phyloP scores from a whole-genome alignment of 2,113 vertebrate genomes.

The Bufo bufo region DNA sequence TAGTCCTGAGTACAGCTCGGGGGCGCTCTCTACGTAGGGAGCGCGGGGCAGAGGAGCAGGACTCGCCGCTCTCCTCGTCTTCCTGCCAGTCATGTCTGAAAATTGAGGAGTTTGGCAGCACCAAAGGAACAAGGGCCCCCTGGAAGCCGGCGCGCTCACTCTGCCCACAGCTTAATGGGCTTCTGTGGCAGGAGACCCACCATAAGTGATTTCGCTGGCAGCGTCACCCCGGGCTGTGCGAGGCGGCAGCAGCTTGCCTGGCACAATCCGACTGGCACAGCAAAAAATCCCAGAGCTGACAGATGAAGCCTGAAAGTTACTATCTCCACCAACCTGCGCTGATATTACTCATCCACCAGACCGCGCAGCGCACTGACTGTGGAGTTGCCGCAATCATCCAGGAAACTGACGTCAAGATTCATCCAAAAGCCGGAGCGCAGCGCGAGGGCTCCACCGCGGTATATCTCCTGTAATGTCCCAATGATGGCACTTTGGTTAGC shows the following conservation, averaged over 20 bases:
- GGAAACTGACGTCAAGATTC: too few species aligned
- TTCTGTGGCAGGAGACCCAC: background rate
- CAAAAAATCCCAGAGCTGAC: background rate
- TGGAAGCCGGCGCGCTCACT: background rate
- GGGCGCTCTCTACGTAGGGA: too few species aligned
- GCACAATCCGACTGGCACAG: background rate
- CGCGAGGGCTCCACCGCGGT: too few species aligned
- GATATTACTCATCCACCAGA: background rate
- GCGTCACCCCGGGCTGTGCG: background rate
- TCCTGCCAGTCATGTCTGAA: background rate
- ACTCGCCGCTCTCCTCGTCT: too few species aligned
- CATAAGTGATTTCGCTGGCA: constrained; percentile 41
- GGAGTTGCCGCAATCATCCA: too few species aligned
- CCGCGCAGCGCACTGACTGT: background rate
- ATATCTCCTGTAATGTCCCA: too few species aligned
- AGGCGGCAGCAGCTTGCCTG: constrained; percentile 40
- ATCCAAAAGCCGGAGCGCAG: too few species aligned
- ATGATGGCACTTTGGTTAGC: too few species aligned
- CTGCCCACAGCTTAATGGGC: background rate
- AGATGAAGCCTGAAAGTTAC: constrained; percentile 28
- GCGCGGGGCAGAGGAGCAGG: too few species aligned
- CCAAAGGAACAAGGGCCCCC: background rate
- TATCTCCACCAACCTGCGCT: background rate
- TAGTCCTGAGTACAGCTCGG: too few species aligned
- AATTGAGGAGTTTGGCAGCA: background rate